Evolutionary conservation across 2,888 invertebrate genomes (phyloP), one percentile per base, ranked within the genome.

Genomic region (Pyrgus malvae): DNA sequence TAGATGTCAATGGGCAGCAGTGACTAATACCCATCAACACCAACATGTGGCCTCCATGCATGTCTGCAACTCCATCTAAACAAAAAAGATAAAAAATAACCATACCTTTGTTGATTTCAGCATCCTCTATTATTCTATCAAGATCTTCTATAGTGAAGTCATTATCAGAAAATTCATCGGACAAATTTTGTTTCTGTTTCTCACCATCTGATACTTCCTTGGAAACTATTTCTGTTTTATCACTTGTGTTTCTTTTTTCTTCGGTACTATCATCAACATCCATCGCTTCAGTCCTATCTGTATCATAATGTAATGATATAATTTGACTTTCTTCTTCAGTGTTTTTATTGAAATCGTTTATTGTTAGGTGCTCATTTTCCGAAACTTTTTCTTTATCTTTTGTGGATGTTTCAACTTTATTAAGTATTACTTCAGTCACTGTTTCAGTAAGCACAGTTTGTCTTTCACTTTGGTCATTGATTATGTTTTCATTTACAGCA

Each of bases 91-190:
- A n/a, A n/a, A n/a, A n/a, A n/a, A n/a, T n/a, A n/a, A n/a, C n/a
- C 25, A 42, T 45, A 83, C 83, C 74, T 72, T 66, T 70, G 48
- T 74, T 64, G 41, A 78, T 72, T 68, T 80, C 79, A 38, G 82
- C 80, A 67, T 78, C 80, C 75, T 83, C 78, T 57, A 84, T 82
- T 7, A 88, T 68, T 54, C 61, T 72, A 60, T 87, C 84, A 60
- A 88, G 81, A 58, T 88, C 81, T 37, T 79, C 80, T 66, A 82
- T 76, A 60, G 83, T 75, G 25, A 82, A 61, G 62, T 82, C 83
- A 67, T 83, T 74, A 63, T 85, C 83, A 35, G 81, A 78, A 59
- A 83, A 83, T 51, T 70, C 69, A 58, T 77, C 73, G 46, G 65
- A 64, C 44, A 61, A 53, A 19, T 61, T 60, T 17, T 57, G 46